Base-by-base conservation (phyloP, 1,140 invertebrate species). In the Aphelinus atriplicis region DNA sequence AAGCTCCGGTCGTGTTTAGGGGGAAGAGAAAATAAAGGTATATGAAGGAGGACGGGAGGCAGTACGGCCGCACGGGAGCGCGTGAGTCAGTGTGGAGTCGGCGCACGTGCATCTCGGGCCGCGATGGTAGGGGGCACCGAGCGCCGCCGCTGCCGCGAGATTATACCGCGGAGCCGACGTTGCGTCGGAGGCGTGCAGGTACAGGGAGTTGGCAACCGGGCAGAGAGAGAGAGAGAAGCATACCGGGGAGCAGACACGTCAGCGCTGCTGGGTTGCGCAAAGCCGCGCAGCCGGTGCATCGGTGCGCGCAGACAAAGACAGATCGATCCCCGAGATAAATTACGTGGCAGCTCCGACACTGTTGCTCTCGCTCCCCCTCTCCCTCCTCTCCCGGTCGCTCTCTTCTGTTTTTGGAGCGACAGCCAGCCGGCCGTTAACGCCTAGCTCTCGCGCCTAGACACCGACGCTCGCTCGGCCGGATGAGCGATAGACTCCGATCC, bases 31-130 rank as follows among this genome's bases (percentile, higher is more conserved):
- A 26, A 26, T 26, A 26, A 26, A 26, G 26, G 26, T 26, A 26
- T 26, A 26, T 26, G 26, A 26, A 26, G 26, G 26, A 26, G 26
- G 26, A 26, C 26, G 26, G 26, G 26, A 26, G 26, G 26, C 26
- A 26, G 26, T 26, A 26, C 26, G 26, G 26, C 43, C 42, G 7
- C 42, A 65, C 46, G 68, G 63, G 66, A 43, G 74, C 10, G 58
- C 2, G 53, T 62, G 63, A 62, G 73, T 77, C 72, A 68, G 60
- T 68, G 56, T 55, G 48, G 66, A 68, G n/a, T 68, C 47, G 68
- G 45, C 63, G 69, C 72, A 61, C 58, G 55, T 65, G 61, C 70
- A 58, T 64, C 10, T 47, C 47, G 51, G 55, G 7, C 55, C 46
- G n/a, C 51, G 51, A 10, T 48, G 42, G 53, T 50, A 67, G 50